Percentiles rank a stretch among this genome's conserved stretches.
Evolutionary conservation across 2,888 invertebrate genomes (phyloP).

Genomic region (Lypha dubia): DNA sequence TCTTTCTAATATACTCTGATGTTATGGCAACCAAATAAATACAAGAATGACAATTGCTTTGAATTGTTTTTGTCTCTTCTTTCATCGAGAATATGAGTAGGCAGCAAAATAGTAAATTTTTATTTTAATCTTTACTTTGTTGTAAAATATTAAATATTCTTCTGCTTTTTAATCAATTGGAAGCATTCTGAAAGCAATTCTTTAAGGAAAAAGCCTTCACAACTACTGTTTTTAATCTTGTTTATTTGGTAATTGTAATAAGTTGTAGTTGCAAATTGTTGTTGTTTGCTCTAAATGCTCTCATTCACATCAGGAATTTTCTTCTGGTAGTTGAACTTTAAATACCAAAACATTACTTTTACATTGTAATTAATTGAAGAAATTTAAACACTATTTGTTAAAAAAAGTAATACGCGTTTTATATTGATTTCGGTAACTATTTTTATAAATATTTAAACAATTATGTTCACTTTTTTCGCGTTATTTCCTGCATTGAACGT

Average conservation of each 20-base stretch:
- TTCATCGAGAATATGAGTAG: constrained; percentile 54
- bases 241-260: neutral
- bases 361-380: neutral
- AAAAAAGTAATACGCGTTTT: constrained; percentile 14
- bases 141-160: constrained; percentile 1
- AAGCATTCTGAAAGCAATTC: neutral
- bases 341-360: constrained; percentile 38
- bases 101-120: constrained; percentile 55
- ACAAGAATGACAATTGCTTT: constrained; percentile 54
- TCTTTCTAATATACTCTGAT: constrained; percentile 26
- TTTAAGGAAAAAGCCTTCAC: too few relatives aligned
- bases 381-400: neutral
- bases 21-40: neutral
- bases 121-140: constrained; percentile 10
- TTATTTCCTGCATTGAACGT: constrained; percentile 22
- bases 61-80: constrained; percentile 63
- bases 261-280: constrained; percentile 5
- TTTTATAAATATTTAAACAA: constrained; percentile 6
- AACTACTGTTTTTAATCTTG: neutral
- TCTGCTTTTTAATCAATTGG: neutral
- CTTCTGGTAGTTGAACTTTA: constrained; percentile 6
- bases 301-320: constrained; percentile 25
- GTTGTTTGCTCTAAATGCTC: constrained; percentile 14
- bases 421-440: neutral
- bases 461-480: constrained; percentile 11